Evolutionary conservation across 2,113 vertebrate species (phyloP).

Genomic region (Sylvilagus bachmani): DNA sequence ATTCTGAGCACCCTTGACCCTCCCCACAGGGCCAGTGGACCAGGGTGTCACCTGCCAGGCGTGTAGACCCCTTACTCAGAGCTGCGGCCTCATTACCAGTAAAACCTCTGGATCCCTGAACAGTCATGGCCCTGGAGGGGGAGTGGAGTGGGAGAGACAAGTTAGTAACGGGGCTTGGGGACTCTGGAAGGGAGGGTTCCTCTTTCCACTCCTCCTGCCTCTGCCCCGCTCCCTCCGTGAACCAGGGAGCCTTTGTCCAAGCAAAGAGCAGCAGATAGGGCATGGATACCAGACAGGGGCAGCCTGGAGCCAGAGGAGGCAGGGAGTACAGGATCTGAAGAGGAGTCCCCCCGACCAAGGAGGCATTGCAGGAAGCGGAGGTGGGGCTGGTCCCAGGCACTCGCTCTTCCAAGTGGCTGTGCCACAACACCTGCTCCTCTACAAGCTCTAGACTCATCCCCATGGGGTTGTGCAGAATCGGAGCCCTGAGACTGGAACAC

Average conservation of each 20-base stretch:
- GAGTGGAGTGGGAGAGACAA: accelerated
- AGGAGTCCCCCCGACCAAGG: background rate
- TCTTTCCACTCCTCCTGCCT: background rate
- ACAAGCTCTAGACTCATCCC: background rate
- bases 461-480: background rate
- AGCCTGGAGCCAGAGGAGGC: background rate
- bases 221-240: background rate
- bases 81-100: slow-evolving; percentile 61
- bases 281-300: background rate
- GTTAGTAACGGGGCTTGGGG: background rate
- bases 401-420: too few relatives aligned
- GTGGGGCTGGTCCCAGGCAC: accelerated
- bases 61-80: background rate
- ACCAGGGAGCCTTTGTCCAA: slow-evolving; percentile 29
- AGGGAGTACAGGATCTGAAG: background rate
- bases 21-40: background rate
- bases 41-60: background rate
- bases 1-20: background rate
- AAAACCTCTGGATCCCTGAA: slow-evolving; percentile 10
- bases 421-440: background rate
- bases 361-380: too few relatives aligned
- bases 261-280: background rate
- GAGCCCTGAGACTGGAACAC: background rate
- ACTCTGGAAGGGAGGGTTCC: slow-evolving; percentile 7
- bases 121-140: background rate